Evolutionary conservation across 2,888 invertebrate species (phyloP).

Genomic region (Chesias legatella): DNA sequence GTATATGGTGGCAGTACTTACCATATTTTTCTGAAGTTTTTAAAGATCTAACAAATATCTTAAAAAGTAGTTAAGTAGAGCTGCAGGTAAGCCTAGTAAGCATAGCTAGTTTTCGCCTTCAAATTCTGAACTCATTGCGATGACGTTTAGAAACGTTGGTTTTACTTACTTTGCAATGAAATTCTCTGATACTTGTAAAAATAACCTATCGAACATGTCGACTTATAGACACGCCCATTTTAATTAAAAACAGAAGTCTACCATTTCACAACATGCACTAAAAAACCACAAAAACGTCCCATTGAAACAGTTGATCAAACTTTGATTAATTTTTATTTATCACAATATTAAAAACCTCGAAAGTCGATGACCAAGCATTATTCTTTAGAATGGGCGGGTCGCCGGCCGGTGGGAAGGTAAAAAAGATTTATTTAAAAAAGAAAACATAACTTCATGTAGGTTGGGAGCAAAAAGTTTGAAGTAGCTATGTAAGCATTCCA

Average conservation of each 20-base stretch:
- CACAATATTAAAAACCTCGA: constrained; percentile 40
- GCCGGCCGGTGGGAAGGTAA: constrained; percentile 24
- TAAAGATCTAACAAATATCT: too few relatives aligned
- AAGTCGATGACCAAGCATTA: constrained; percentile 59
- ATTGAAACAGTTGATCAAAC: constrained; percentile 71
- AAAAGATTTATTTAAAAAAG: constrained; percentile 39
- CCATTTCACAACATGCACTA: constrained; percentile 20
- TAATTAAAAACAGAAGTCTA: constrained; percentile 33
- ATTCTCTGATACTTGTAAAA: too few relatives aligned
- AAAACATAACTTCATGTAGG: constrained; percentile 48
- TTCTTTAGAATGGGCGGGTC: constrained; percentile 50
- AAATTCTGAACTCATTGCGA: too few relatives aligned
- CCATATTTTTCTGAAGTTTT: too few relatives aligned
- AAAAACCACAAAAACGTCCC: constrained; percentile 44
- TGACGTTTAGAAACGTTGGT: too few relatives aligned
- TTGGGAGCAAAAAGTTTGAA: constrained; percentile 36
- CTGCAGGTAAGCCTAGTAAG: too few relatives aligned
- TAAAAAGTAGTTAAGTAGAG: too few relatives aligned
- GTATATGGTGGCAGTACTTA: too few relatives aligned
- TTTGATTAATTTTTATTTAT: constrained; percentile 71
- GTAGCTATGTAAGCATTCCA: constrained; percentile 36
- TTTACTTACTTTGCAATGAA: too few relatives aligned
- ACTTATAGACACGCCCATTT: too few relatives aligned
- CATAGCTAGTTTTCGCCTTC: too few relatives aligned
- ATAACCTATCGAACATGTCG: too few relatives aligned